phyloP scores from a whole-genome alignment of 2,113 vertebrate genomes.

The Tauraco erythrolophus region DNA sequence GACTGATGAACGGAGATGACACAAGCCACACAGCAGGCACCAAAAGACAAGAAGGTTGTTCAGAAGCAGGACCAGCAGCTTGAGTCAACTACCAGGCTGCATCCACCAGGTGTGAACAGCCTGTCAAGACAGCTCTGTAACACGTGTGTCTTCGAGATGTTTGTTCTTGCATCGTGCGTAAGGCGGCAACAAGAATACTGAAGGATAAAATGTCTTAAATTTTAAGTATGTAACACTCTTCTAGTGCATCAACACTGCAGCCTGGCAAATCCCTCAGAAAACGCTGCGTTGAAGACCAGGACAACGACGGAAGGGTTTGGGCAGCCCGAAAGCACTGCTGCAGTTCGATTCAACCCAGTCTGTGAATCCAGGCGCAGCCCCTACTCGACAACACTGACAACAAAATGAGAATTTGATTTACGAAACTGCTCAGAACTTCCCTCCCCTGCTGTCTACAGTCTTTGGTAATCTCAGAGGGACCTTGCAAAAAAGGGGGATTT shows the following conservation, averaged over 20 bases:
- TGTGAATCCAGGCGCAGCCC: not conserved
- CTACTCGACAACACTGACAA: not conserved
- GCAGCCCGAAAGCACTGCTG: not conserved
- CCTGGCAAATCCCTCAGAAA: not conserved
- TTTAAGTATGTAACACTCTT: fast-evolving
- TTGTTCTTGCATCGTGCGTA: not conserved
- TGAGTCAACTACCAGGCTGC: not conserved
- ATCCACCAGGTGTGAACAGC: fast-evolving
- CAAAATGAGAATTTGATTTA: not conserved
- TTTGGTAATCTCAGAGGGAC: constrained; percentile 34
- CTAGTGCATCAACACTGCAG: not conserved
- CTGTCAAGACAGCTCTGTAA: not conserved
- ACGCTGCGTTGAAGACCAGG: not conserved
- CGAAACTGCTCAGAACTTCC: not conserved
- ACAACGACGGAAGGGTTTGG: not conserved
- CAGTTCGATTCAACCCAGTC: fast-evolving
- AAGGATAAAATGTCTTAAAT: not conserved
- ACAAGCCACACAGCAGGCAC: not conserved
- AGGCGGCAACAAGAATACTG: not conserved
- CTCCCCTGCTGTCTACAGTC: not conserved
- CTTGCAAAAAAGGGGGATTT: not conserved
- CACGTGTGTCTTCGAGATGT: not conserved
- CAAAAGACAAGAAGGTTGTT: not conserved
- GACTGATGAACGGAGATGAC: fast-evolving
- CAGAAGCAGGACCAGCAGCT: not conserved